Base-by-base conservation (phyloP, 2,888 invertebrate genomes). In the Torymus texanus region DNA sequence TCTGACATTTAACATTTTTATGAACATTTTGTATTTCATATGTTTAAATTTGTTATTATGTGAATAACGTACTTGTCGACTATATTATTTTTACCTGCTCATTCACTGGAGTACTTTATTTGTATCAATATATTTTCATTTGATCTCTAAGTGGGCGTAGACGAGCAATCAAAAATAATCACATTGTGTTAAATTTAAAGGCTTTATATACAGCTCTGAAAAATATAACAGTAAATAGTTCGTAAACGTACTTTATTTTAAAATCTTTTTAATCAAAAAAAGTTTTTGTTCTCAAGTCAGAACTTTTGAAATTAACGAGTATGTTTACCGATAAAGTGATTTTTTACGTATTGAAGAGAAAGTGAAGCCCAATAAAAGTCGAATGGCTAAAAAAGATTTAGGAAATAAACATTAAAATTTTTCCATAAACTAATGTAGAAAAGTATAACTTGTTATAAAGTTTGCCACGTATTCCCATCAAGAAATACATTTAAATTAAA, bases 401-500 rank as follows among this genome's bases (percentile, higher is more conserved):
- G 13, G 53, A 72, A 2, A 18, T 68, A 59, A 59, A 65, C 16
- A 59, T 8, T 71, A 5, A 55, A 66, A 72, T 61, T 61, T 63
- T 18, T 21, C 12, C 55, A 4, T 29, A 68, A 68, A 16, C 11
- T 58, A 65, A 62, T 50, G 0, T 51, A 59, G 72, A 59, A 53
- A 72, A 61, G 2, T 41, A 56, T 68, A 62, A n/a, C 62, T 62
- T 56, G 18, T 70, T 62, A 62, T 41, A 24, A 56, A 51, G 4
- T 68, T 67, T 53, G 62, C 41, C 21, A 29, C n/a, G n/a, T 12
- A 59, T 66, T 66, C 61, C 55, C 53, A 61, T 62, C 62, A 24
- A 50, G 50, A 73, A 75, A 50, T 75, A 68, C 70, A 21, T 55
- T n/a, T 55, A 72, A 68, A 24, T 16, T 55, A 21, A 55, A 50